A percentile compares a stretch with the other conserved stretches of the same genome.
Conservation (phyloP, 1,140 invertebrate species). For the Caenorhabditis elegans region WBcel235 BX284603.4:4597001-4597500, state of each 20-base stretch:
- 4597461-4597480: conserved; percentile 93
- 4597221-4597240: conserved; percentile 93
- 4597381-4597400: conserved; percentile 81
- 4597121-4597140: conserved; percentile 75
- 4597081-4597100: conserved; percentile 96
- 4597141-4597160: conserved; percentile 91
- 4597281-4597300: conserved; percentile 90
- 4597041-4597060: conserved; percentile 94
- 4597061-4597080: conserved; percentile 86
- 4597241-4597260: conserved; percentile 95
- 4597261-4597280: conserved; percentile 93
- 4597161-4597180: background rate
- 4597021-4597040: conserved; percentile 86
- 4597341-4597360: conserved; percentile 73
- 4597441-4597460: conserved; percentile 93
- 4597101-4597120: conserved; percentile 83
- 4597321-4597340: conserved; percentile 86
- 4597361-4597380: background rate
- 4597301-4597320: conserved; percentile 98
- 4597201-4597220: conserved; percentile 83
- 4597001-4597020: conserved; percentile 90
- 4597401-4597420: conserved; percentile 94
- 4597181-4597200: background rate
- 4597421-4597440: conserved; percentile 99
- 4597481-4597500: conserved; percentile 86